A percentile compares a stretch with the other conserved stretches of the same genome.
Conservation (phyloP, 2,113 vertebrate genomes). For the Saimiri boliviensis region DNA sequence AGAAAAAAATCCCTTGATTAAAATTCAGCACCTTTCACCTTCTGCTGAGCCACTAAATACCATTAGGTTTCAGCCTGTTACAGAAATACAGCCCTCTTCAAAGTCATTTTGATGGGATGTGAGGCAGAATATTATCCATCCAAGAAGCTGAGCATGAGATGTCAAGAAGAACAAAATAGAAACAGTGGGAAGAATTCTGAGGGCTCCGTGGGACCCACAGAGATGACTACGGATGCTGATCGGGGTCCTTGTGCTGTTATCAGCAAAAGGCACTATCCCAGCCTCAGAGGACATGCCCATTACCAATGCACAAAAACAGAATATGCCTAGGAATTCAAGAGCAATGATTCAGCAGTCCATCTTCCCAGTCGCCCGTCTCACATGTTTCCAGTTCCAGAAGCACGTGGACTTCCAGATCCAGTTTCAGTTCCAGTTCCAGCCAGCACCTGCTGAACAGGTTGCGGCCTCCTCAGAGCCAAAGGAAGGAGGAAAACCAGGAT, state of each 20-base stretch:
- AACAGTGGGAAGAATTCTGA: not conserved
- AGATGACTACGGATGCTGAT: not conserved
- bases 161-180: not conserved
- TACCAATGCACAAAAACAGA: not conserved
- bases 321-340: not conserved
- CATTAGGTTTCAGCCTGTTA: not conserved
- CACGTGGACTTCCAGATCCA: not conserved
- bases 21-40: conserved; percentile 55
- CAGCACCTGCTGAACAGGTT: not conserved
- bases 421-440: not conserved
- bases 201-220: not conserved
- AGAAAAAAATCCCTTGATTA: conserved; percentile 68
- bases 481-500: not conserved
- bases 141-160: not conserved
- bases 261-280: not conserved
- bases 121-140: not conserved
- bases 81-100: conserved; percentile 33
- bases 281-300: not conserved
- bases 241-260: not conserved
- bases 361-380: not conserved
- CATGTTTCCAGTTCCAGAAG: not conserved
- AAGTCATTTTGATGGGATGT: conserved; percentile 29
- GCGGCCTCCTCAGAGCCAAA: not conserved
- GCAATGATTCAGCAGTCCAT: not conserved
- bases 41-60: conserved; percentile 34